Base-by-base conservation (phyloP, 1,140 invertebrate genomes). In the Penaeus chinensis region DNA sequence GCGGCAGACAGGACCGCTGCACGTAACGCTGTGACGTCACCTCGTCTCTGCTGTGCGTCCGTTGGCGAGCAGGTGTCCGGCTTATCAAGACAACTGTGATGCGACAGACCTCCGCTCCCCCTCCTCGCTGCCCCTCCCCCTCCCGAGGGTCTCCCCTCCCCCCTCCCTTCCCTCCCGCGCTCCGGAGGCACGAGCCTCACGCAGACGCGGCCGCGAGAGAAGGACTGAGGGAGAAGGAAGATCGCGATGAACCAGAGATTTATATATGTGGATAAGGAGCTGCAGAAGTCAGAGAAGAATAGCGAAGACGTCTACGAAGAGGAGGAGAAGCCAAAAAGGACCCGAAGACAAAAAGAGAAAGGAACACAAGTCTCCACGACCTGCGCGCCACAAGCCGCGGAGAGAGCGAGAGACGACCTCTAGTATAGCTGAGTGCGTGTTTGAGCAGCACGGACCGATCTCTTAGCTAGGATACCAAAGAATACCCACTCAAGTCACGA, bases 381-480 rank as follows among this genome's bases (percentile, higher is more conserved):
- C 61, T 37, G 54, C 63, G 86, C n/a, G 47, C 42, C 27, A 19
- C 27, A 2, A 42, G 32, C n/a, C 66, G 65, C 24, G 24, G 24
- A 32, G 66, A 27, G n/a, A 71, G n/a, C 32, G 60, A 80, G 74
- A 65, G 37, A 71, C 69, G 37, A 69, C 61, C 78, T 54, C 42
- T 66, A 42, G 76, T 84, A 32, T 84, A 84, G 86, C 61, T 66
- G 79, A 83, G 86, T 83, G 60, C 80, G 61, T 82, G 66, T 78
- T 82, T 20, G 54, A 87, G 66, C 76, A 84, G 87, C 87, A 88
- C 87, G 87, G 82, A 88, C 87, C 76, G 87, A 88, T 88, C 87
- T 88, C 87, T 84, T 83, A 84, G 87, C 87, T 88, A 84, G 87
- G 82, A 88, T 88, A 88, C 87, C 87, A 88, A 88, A 88, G 87